Percentiles rank a stretch among this genome's conserved stretches.
Conservation (phyloP, 2,888 invertebrate genomes). For the Pseudolycoriella hygida region DNA sequence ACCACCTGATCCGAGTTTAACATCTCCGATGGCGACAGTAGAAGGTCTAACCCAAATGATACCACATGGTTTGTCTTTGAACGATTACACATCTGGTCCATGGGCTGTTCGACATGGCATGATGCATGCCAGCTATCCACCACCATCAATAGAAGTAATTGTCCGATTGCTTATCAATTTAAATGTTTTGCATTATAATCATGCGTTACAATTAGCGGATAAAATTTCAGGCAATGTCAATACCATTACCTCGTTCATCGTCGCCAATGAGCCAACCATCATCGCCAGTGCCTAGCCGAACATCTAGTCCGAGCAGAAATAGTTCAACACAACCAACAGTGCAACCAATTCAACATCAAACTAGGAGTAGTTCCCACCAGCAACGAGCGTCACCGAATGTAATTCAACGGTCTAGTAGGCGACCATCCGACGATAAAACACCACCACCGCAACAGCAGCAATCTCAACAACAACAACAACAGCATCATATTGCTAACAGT, state of each 20-base stretch:
- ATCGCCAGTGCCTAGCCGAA: conserved; percentile 62
- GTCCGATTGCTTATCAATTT: background rate
- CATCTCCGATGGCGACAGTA: conserved; percentile 16
- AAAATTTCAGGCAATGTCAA: background rate
- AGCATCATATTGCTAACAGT: no score
- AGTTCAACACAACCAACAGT: conserved; percentile 11
- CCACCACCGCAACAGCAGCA: conserved; percentile 18
- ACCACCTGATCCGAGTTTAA: no score
- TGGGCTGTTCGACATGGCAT: background rate
- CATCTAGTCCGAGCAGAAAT: conserved; percentile 32
- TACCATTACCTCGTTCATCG: conserved; percentile 15
- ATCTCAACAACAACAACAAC: background rate
- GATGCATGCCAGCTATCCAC: conserved; percentile 12
- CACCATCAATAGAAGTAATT: conserved; percentile 15
- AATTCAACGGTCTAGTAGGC: conserved; percentile 20
- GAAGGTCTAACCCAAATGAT: conserved; percentile 25
- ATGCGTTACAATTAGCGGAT: no score
- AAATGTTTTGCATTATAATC: no score
- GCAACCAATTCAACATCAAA: conserved; percentile 12
- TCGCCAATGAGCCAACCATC: conserved; percentile 57
- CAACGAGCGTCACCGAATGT: conserved; percentile 16
- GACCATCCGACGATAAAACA: conserved; percentile 27
- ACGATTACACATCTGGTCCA: background rate
- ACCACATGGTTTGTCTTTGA: conserved; percentile 21
- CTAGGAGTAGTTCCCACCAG: conserved; percentile 17